These are phyloP conservation scores for Odontomachus brunneus DNA, from an alignment of 1,140 invertebrate genomes.

Conservation along the genomic window DNA sequence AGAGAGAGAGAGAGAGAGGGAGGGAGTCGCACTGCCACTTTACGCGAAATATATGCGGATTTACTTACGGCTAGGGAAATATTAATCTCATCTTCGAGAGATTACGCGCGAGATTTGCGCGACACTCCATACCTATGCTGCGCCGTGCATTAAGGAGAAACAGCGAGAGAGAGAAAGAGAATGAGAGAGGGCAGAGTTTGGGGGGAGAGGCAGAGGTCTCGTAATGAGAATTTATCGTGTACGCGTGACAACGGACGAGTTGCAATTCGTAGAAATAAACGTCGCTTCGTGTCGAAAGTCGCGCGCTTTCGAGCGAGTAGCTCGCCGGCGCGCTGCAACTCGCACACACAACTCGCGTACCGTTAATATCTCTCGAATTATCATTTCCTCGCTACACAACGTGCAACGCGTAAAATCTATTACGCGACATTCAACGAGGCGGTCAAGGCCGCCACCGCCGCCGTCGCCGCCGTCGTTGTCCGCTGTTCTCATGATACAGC, in stretches of 20 bases:
- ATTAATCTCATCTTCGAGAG: too few relatives aligned
- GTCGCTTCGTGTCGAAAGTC: too few relatives aligned
- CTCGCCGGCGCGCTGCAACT: constrained; percentile 9
- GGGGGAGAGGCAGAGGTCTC: neutral
- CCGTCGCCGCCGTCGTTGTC: too few relatives aligned
- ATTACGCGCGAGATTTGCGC: too few relatives aligned
- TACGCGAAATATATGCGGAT: too few relatives aligned
- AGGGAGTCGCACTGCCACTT: too few relatives aligned
- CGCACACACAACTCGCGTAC: constrained; percentile 18
- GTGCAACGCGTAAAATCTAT: constrained; percentile 31
- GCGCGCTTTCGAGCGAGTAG: constrained; percentile 19
- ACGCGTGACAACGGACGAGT: constrained; percentile 3
- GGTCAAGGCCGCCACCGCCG: constrained; percentile 18
- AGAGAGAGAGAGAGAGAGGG: too few relatives aligned
- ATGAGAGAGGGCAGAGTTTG: too few relatives aligned
- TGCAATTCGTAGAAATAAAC: constrained; percentile 24
- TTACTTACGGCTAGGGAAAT: too few relatives aligned
- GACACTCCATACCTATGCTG: too few relatives aligned
- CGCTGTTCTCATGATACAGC: constrained; percentile 7
- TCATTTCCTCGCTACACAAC: constrained; percentile 31
- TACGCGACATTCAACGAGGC: constrained; percentile 49
- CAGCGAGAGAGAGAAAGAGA: too few relatives aligned
- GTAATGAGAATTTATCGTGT: constrained; percentile 42
- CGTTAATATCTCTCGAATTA: constrained; percentile 47
- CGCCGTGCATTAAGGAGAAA: neutral